A percentile compares a stretch with the other conserved stretches of the same genome.
phyloP scores from a whole-genome alignment of 1,140 invertebrate species.

The Argopecten irradians region DNA sequence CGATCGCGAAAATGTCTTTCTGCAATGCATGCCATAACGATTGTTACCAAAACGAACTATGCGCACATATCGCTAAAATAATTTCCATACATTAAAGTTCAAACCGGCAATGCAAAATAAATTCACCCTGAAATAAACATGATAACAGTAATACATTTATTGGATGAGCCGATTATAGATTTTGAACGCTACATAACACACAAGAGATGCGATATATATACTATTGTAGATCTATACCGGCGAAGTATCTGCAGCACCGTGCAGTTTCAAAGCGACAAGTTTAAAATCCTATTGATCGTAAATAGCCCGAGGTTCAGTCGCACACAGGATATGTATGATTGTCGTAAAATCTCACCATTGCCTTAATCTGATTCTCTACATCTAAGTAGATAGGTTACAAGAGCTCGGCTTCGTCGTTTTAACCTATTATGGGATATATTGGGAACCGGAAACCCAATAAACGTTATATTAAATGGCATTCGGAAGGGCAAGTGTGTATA shows the following conservation, averaged over 20 bases:
- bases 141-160: no score
- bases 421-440: neutral
- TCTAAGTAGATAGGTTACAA: neutral
- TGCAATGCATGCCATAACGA: no score
- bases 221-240: neutral
- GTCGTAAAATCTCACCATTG: neutral
- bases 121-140: no score
- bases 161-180: no score
- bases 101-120: no score
- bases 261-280: slow-evolving; percentile 4
- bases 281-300: neutral
- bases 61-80: no score
- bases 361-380: neutral
- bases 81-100: no score
- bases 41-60: no score
- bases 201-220: neutral
- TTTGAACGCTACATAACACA: neutral
- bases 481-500: neutral
- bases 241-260: neutral
- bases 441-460: neutral
- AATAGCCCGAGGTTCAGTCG: neutral
- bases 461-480: neutral
- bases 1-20: no score
- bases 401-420: neutral
- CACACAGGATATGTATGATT: neutral